Evolutionary conservation across 2,797 vertebrate species (phyloP), one percentile per base, ranked within the genome.

Genomic region (Gephyroberyx darwinii): DNA sequence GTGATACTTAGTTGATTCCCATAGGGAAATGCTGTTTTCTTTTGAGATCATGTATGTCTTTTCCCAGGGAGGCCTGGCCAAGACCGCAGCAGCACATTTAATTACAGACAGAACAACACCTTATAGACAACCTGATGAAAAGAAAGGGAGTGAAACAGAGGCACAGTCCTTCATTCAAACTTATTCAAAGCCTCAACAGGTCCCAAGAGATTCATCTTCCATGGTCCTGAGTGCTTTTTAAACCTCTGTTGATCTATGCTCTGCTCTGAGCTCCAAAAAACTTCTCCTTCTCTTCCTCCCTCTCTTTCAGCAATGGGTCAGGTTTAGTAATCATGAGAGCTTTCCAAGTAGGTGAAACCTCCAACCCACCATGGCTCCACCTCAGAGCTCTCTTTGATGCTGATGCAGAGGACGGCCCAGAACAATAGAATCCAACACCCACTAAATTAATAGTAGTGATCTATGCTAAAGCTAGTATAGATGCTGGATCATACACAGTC

Each of bases 261-360:
- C 50, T 19, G 1, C 45, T 62, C 60, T 1, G 12, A 45, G 31
- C 35, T 56, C 58, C 20, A 35, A 10, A 26, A 22, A 5, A 4
- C 37, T 35, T 35, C 45, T 20, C 9, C 48, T 47, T 30, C 35
- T 59, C 58, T 14, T 78, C 48, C 1, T n/a, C 45, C 22, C 26
- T 17, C 9, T 55, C 33, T 57, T 37, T 48, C 69, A 53, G 0
- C 20, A 16, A 35, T 14, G 13, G 22, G 47, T 78, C 79, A 75
- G 78, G 14, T 80, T 80, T 57, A 35, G 57, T 55, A 64, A 74
- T 75, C 33, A 71, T 20, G 54, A 48, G 10, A 20, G 48, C 41
- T 50, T 67, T 83, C 76, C 74, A 77, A 76, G 61, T 63, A 60
- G 76, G 65, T 71, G 59, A 74, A 75, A 3, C 55, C 1, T 64